Evolutionary conservation across 2,888 invertebrate genomes (phyloP), one percentile per base, ranked within the genome.

Genomic region (Pheosia gnoma): DNA sequence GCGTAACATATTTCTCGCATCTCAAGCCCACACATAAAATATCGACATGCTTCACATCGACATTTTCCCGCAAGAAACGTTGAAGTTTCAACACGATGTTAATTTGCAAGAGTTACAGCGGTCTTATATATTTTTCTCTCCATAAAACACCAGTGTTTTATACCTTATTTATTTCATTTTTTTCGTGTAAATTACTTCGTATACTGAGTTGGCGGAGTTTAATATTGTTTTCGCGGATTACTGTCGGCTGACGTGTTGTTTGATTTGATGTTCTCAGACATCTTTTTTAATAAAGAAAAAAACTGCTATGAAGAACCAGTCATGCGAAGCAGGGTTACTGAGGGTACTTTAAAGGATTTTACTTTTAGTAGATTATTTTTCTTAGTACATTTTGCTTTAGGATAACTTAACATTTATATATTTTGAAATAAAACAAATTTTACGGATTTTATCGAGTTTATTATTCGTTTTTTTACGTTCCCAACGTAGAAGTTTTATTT

Each of bases 11-110:
- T n/a, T n/a, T 0, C n/a, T 47, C 5, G 8, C 9, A 47, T n/a
- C 11, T 5, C 0, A 11, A 11, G n/a, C 58, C 59, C 62, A 66
- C 56, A 10, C 53, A 59, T 59, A 59, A 59, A 25, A 57, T 70
- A 68, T 72, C 65, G 68, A 63, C 62, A 75, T 74, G 68, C 73
- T 74, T 72, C 72, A 70, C 70, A 74, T 76, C 65, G 63, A 55
- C 43, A 52, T 53, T 41, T 54, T 53, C 37, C 5, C 38, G 11
- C 3, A 51, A 51, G 0, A 9, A 37, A 57, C 49, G 13, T 39
- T 58, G 58, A 58, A 39, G 36, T 36, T 52, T 52, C 36, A 52
- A 52, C 36, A 13, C 4, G 13, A 49, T n/a, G 6, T 49, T 49
- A 5, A 49, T 4, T 49, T 25, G 25, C 25, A 25, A 25, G 25